A percentile compares a stretch with the other conserved stretches of the same genome.
Conservation (phyloP, 2,797 vertebrate species). For the Phataginus tetradactyla region DNA sequence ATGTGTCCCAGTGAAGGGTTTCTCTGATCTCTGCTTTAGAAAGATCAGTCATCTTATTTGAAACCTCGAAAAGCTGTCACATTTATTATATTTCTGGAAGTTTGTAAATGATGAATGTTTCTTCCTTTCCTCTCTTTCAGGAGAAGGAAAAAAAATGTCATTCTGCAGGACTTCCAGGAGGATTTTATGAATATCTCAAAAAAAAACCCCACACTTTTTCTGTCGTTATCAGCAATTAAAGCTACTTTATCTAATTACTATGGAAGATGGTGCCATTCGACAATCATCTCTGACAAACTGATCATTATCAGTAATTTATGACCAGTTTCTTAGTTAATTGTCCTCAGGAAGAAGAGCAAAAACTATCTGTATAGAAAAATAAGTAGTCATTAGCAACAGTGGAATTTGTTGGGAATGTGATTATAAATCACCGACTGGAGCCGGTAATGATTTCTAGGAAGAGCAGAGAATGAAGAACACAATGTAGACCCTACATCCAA, state of each 20-base stretch:
- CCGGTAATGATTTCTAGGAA: conserved; percentile 31
- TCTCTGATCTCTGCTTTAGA: conserved; percentile 54
- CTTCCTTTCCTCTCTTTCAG: neutral
- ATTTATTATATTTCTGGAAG: conserved; percentile 65
- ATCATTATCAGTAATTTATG: conserved; percentile 83
- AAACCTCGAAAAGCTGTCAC: conserved; percentile 64
- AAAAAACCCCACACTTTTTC: conserved; percentile 22
- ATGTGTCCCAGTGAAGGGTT: conserved; percentile 11
- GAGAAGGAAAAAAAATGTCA: neutral
- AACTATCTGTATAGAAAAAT: conserved; percentile 70
- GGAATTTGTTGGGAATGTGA: conserved; percentile 52
- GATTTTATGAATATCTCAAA: conserved; percentile 16
- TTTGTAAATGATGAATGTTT: conserved; percentile 6
- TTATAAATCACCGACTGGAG: conserved; percentile 65
- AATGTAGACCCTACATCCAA: neutral
- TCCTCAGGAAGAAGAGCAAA: conserved; percentile 60
- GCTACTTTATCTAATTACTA: conserved; percentile 80
- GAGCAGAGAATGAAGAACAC: neutral
- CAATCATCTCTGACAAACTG: conserved; percentile 81
- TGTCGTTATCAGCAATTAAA: conserved; percentile 74
- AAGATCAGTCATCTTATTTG: neutral
- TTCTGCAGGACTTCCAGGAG: conserved; percentile 35
- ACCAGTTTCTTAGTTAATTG: conserved; percentile 80
- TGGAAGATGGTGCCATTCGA: conserved; percentile 44
- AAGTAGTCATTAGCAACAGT: conserved; percentile 66